Conservation (phyloP, 2,113 vertebrate genomes). For the Neotragus moschatus region DNA sequence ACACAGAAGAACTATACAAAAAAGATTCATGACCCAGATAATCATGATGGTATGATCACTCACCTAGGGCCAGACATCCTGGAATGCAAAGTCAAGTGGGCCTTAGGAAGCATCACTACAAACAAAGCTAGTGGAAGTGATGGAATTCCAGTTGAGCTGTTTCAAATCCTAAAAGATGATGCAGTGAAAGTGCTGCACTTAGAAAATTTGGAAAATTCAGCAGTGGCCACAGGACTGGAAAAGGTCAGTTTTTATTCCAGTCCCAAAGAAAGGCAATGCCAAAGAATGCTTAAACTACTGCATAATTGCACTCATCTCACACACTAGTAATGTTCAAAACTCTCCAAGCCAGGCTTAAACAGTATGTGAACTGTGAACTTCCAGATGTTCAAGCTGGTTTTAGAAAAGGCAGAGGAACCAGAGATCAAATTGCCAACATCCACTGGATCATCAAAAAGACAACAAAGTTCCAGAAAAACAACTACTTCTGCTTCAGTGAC, state of each 20-base stretch:
- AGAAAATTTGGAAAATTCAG: background rate
- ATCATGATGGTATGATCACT: background rate
- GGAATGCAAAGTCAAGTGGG: background rate
- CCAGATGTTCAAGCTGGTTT: background rate
- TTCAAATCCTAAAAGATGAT: background rate
- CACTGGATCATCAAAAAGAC: background rate
- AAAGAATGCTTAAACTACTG: background rate
- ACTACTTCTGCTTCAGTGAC: background rate
- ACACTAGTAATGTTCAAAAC: background rate
- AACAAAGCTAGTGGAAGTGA: background rate
- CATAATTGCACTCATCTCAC: background rate
- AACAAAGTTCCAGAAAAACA: background rate
- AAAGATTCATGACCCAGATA: background rate
- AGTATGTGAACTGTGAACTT: background rate
- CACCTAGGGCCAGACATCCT: background rate
- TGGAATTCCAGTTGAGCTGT: background rate
- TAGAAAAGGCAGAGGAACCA: background rate
- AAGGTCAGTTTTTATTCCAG: background rate
- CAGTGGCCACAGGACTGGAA: background rate
- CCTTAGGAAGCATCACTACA: background rate
- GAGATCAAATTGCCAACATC: background rate
- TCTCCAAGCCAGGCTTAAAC: background rate
- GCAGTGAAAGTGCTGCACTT: background rate
- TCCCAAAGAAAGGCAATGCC: background rate
- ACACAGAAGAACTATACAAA: background rate